phyloP scores from a whole-genome alignment of 2,113 vertebrate species.

The Proterorhinus semilunaris region DNA sequence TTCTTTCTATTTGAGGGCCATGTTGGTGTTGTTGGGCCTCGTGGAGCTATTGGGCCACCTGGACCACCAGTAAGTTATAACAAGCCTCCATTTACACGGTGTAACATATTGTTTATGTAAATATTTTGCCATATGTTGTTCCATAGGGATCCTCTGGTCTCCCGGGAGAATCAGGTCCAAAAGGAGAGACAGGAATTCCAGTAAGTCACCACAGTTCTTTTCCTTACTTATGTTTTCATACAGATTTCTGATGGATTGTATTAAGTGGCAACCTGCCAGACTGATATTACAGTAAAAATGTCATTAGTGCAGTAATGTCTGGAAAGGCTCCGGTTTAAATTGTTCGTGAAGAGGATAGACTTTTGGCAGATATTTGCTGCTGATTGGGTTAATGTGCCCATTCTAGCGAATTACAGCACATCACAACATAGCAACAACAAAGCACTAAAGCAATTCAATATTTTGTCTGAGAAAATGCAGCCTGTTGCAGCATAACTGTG shows the following conservation, averaged over 20 bases:
- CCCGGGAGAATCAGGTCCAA: slow-evolving; percentile 80
- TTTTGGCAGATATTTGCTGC: too few species aligned
- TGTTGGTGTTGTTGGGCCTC: slow-evolving; percentile 79
- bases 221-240: neutral
- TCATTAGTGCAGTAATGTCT: too few species aligned
- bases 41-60: slow-evolving; percentile 88
- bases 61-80: slow-evolving; percentile 86
- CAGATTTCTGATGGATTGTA: neutral
- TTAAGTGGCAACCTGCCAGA: too few species aligned
- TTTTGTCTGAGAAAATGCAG: too few species aligned
- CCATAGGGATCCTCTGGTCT: slow-evolving; percentile 86
- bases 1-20: slow-evolving; percentile 81
- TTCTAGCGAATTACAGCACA: too few species aligned
- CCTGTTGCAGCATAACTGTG: too few species aligned
- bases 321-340: too few species aligned
- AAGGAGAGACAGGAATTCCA: slow-evolving; percentile 84
- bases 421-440: too few species aligned
- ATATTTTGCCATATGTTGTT: slow-evolving; percentile 20
- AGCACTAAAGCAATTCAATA: too few species aligned
- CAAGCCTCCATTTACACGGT: neutral
- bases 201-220: slow-evolving; percentile 70
- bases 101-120: neutral
- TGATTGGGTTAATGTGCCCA: too few species aligned
- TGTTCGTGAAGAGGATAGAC: too few species aligned
- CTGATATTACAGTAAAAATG: too few species aligned